phyloP scores from a whole-genome alignment of 2,113 vertebrate species.

The Carlito syrichta region DNA sequence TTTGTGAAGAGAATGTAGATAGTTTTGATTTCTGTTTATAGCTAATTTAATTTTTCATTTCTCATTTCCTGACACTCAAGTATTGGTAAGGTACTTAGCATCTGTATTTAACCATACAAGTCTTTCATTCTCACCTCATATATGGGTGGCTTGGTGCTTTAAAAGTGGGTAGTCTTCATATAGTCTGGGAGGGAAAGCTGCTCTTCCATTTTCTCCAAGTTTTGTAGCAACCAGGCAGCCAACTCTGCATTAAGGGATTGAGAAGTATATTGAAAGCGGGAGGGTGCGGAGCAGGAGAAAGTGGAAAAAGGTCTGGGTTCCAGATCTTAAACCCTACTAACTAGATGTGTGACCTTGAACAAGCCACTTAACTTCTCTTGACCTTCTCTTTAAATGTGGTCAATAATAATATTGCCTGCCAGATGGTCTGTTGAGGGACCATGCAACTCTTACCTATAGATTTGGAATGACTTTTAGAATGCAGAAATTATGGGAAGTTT shows the following conservation, averaged over 20 bases:
- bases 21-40: slow-evolving; percentile 58
- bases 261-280: neutral
- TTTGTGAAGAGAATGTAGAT: slow-evolving; percentile 43
- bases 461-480: neutral
- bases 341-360: neutral
- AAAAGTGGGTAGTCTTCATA: neutral
- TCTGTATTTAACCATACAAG: neutral
- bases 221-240: neutral
- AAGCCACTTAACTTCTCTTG: slow-evolving; percentile 43
- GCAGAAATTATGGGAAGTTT: slow-evolving; percentile 26
- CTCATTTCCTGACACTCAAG: neutral
- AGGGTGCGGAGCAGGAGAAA: no score
- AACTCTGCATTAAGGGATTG: neutral
- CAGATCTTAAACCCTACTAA: slow-evolving; percentile 21
- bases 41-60: slow-evolving; percentile 51
- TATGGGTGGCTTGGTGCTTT: neutral
- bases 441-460: neutral
- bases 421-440: neutral
- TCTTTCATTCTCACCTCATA: slow-evolving; percentile 1
- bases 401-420: slow-evolving; percentile 4
- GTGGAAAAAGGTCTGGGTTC: neutral
- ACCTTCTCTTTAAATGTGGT: slow-evolving; percentile 1
- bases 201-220: neutral
- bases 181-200: neutral
- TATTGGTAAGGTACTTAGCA: neutral